A percentile compares a stretch with the other conserved stretches of the same genome.
Evolutionary conservation across 2,888 invertebrate genomes (phyloP).

Genomic region (Nemoura dubitans): DNA sequence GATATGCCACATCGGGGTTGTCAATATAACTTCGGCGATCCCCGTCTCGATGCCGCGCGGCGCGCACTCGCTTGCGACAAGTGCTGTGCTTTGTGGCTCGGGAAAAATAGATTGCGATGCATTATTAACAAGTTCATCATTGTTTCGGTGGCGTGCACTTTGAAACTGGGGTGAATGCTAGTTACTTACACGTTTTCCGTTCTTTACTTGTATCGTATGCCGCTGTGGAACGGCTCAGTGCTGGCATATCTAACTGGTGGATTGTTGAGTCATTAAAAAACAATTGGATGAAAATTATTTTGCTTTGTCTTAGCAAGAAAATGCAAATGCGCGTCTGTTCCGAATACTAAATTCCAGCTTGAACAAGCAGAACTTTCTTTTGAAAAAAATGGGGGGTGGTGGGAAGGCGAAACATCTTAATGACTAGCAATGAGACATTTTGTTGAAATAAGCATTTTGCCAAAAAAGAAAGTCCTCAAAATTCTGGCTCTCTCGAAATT

Average conservation of each 20-base stretch:
- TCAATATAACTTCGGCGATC: not conserved
- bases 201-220: not conserved
- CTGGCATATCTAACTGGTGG: not conserved
- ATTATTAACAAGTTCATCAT: slow-evolving; percentile 3
- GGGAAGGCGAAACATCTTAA: not conserved
- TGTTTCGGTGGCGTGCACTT: not conserved
- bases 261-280: not conserved
- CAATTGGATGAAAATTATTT: slow-evolving; percentile 5
- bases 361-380: not conserved
- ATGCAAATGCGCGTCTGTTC: not conserved
- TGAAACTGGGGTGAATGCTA: not conserved
- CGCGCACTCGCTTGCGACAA: not conserved
- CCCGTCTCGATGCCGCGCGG: not conserved
- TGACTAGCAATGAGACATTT: not conserved
- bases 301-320: not conserved
- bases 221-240: not conserved
- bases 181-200: not conserved
- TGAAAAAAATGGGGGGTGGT: no score
- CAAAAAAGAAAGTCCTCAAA: not conserved
- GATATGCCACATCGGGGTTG: not conserved
- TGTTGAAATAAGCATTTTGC: slow-evolving; percentile 1
- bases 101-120: not conserved
- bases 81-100: not conserved
- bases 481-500: not conserved
- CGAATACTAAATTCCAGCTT: not conserved